Evolutionary conservation across 2,797 vertebrate genomes (phyloP).

Genomic region (Halcyon chelicuti): DNA sequence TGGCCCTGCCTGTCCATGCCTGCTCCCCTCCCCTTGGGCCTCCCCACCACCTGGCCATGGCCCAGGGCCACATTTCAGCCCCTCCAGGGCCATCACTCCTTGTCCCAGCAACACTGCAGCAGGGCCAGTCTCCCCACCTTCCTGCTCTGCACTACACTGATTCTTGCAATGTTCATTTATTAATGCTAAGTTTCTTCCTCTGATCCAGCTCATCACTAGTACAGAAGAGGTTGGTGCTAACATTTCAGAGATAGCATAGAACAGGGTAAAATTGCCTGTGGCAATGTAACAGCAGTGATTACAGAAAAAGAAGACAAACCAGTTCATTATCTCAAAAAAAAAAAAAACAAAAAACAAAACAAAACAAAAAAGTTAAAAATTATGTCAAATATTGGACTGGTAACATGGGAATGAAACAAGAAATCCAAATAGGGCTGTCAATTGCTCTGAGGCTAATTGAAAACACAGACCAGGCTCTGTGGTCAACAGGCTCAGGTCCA

Average conservation of each 20-base stretch:
- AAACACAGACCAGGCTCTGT: not conserved
- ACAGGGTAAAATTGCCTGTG: not conserved
- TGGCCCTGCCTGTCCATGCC: not conserved
- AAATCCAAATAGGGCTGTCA: not conserved
- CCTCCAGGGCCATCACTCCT: not conserved
- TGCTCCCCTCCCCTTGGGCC: accelerated
- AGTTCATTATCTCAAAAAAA: not conserved
- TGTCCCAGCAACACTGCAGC: not conserved
- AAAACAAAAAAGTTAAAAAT: not conserved
- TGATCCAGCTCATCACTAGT: not conserved
- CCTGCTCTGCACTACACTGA: not conserved
- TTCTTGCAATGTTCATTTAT: not conserved
- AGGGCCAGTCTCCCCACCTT: not conserved
- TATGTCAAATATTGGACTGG: not conserved
- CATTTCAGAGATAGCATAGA: not conserved
- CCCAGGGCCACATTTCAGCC: not conserved
- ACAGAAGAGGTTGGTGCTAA: not conserved
- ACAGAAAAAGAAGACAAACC: not conserved
- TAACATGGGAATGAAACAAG: not conserved
- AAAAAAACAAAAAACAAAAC: not conserved
- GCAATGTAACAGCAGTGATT: not conserved
- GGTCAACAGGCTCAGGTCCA: not conserved
- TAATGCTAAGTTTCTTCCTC: not conserved
- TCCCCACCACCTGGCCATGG: not conserved
- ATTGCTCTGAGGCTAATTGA: not conserved